A percentile compares a stretch with the other conserved stretches of the same genome.
These are phyloP conservation scores for Semaprochilodus insignis DNA, from an alignment of 2,797 vertebrate genomes.

Conservation along the genomic window DNA sequence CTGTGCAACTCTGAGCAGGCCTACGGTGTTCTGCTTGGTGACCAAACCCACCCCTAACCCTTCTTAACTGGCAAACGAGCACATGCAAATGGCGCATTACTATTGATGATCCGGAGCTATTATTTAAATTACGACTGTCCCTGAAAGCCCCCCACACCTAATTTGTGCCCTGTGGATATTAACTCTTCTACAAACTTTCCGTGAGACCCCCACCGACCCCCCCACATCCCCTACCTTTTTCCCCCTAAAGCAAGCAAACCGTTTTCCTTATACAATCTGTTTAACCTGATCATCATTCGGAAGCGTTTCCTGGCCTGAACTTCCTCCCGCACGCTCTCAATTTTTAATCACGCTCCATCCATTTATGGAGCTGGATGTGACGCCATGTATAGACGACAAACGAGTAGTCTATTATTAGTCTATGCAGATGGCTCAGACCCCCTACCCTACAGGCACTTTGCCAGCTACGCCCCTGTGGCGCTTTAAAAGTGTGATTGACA, in stretches of 20 bases:
- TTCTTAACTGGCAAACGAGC: neutral
- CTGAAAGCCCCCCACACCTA: neutral
- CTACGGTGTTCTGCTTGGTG: neutral
- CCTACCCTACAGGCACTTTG: conserved; percentile 17
- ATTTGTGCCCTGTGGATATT: neutral
- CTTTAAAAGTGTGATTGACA: conserved; percentile 19
- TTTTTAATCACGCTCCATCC: neutral
- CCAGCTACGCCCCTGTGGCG: conserved; percentile 27
- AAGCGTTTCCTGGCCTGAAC: conserved; percentile 10
- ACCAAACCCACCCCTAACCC: neutral
- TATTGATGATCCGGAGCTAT: neutral
- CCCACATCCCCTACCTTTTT: neutral
- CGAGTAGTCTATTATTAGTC: conserved; percentile 38
- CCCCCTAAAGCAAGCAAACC: neutral
- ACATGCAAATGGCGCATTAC: conserved; percentile 12
- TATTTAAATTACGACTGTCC: neutral
- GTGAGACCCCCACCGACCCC: conserved; percentile 4
- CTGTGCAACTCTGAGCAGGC: conserved; percentile 19
- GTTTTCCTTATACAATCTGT: neutral
- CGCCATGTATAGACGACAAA: conserved; percentile 8
- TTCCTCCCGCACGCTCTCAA: conserved; percentile 1
- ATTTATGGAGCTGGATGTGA: conserved; percentile 35
- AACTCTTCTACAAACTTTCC: neutral
- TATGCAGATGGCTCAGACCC: conserved; percentile 50
- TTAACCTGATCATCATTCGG: conserved; percentile 10